A percentile compares a stretch with the other conserved stretches of the same genome.
Evolutionary conservation across 2,113 vertebrate species (phyloP).

Genomic region (Neodon shergylaensis): DNA sequence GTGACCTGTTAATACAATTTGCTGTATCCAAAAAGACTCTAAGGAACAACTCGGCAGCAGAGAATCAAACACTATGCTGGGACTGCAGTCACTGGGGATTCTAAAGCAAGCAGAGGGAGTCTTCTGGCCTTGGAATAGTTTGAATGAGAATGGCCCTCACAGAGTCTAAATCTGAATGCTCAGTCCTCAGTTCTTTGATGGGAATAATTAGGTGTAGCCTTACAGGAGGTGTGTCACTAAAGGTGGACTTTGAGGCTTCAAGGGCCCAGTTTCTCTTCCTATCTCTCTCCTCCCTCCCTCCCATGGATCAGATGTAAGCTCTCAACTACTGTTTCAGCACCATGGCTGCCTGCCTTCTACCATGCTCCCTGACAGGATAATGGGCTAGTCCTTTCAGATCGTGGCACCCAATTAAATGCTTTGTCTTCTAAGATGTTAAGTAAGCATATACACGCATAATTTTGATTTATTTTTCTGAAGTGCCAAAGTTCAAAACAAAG

Average conservation of each 20-base stretch:
- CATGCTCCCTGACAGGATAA: not conserved
- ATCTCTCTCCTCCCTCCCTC: too few relatives aligned
- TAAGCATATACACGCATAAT: not conserved
- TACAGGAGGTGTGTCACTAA: not conserved
- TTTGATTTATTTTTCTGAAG: not conserved
- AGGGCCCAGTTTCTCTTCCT: not conserved
- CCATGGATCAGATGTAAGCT: not conserved
- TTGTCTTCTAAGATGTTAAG: not conserved
- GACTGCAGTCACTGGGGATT: not conserved
- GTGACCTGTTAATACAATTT: constrained; percentile 28
- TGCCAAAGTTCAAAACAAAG: not conserved
- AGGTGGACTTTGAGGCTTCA: not conserved
- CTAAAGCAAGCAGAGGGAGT: not conserved
- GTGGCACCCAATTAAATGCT: not conserved
- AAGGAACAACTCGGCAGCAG: not conserved
- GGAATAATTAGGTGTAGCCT: too few relatives aligned
- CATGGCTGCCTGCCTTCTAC: not conserved
- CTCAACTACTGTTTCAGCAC: not conserved
- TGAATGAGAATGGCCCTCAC: not conserved
- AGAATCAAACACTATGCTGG: not conserved
- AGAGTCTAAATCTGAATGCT: not conserved
- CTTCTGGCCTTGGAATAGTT: not conserved
- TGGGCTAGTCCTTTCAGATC: not conserved
- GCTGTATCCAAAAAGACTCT: not conserved
- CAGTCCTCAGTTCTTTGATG: not conserved